Evolutionary conservation across 2,888 invertebrate species (phyloP).

Genomic region (Plagodis dolabraria): DNA sequence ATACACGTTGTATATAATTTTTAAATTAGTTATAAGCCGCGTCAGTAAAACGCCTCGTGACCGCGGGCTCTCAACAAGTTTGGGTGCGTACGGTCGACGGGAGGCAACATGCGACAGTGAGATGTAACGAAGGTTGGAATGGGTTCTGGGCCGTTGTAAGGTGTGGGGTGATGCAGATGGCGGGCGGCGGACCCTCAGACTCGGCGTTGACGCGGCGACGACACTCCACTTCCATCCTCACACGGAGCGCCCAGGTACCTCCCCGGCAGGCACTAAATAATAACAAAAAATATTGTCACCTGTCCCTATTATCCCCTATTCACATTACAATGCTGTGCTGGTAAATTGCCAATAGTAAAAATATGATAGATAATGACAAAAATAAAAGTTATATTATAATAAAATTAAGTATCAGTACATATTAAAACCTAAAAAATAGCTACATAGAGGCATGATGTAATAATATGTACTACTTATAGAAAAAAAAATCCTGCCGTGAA

Average conservation of each 20-base stretch:
- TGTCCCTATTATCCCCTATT: not conserved
- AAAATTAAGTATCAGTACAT: not conserved
- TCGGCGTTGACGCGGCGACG: conserved; percentile 89
- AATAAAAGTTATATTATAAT: not conserved
- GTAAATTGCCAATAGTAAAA: conserved; percentile 10
- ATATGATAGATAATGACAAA: too few species aligned
- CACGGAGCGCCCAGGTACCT: conserved; percentile 86
- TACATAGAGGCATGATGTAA: too few species aligned
- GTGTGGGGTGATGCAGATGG: conserved; percentile 71
- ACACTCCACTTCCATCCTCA: conserved; percentile 90
- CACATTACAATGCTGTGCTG: conserved; percentile 11
- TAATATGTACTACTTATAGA: too few species aligned
- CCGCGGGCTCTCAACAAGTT: conserved; percentile 59
- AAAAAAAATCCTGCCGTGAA: too few species aligned
- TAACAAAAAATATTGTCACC: not conserved
- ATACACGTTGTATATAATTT: conserved; percentile 7
- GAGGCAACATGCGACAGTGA: conserved; percentile 3
- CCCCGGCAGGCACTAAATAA: conserved; percentile 39
- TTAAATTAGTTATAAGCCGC: conserved; percentile 22
- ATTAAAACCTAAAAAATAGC: too few species aligned
- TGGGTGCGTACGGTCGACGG: conserved; percentile 58
- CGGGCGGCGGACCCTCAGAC: conserved; percentile 65
- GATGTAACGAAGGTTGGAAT: not conserved
- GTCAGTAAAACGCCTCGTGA: conserved; percentile 58
- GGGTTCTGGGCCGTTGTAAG: conserved; percentile 45